Base-by-base conservation (phyloP, 2,888 invertebrate species). In the Limnephilus marmoratus region DNA sequence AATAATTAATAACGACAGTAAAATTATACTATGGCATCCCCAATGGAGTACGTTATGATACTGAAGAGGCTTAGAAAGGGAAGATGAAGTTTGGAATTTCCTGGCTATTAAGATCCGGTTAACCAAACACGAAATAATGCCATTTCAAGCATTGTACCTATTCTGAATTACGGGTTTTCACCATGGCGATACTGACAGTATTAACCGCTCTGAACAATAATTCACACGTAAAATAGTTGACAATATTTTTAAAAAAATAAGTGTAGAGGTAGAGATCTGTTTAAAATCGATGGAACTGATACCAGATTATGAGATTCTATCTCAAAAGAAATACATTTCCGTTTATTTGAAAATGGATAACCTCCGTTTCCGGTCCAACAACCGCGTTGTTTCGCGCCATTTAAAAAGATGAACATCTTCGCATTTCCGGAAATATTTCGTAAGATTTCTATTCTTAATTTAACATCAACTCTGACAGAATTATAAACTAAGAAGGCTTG, bases 281-380 rank as follows among this genome's bases (percentile, higher is more conserved):
- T 53, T 9, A 68, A 68, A 68, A 68, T 68, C n/a, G n/a, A 68
- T 68, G 24, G 68, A 11, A 68, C 68, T 68, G n/a, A 9, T 24
- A 68, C 24, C n/a, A n/a, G 2, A n/a, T 68, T 18, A 68, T n/a
- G 68, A n/a, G n/a, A 24, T 53, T 2, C 5, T 7, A 68, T 68
- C 9, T 24, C 24, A 24, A 2, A 68, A 24, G 24, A 68, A 68
- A 68, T 68, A 68, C 68, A 68, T 68, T n/a, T 68, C 68, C n/a
- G 68, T 68, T 68, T 68, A 68, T 68, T 68, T 68, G 68, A 68
- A 68, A 68, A 68, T 68, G 68, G 68, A 68, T 68, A 68, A 34
- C 37, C 37, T 18, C 41, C 85, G 85, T 45, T 86, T 86, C 86
- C 86, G 86, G 86, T 49, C 86, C 86, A 45, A 29, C 45, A n/a